Evolutionary conservation across 1,140 invertebrate genomes (phyloP).

Genomic region (Antheraea pernyi): DNA sequence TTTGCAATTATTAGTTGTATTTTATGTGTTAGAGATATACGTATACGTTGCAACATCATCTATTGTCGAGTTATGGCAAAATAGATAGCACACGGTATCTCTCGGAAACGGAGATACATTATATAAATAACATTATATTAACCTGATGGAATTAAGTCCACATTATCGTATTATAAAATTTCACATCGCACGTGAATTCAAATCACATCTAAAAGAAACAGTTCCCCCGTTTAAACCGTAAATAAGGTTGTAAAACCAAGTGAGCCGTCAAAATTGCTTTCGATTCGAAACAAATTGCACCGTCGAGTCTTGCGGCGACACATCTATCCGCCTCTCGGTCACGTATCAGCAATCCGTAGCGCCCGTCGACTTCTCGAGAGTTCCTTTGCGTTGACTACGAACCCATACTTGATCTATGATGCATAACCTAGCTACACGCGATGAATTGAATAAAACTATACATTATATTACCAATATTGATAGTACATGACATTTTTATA

Average conservation of each 20-base stretch:
- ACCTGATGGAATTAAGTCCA: too few relatives aligned
- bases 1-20: too few relatives aligned
- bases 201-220: background rate
- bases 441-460: background rate
- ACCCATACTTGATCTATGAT: constrained; percentile 4
- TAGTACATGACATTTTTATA: too few relatives aligned
- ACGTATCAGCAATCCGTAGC: constrained; percentile 44
- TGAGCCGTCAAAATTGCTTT: constrained; percentile 37
- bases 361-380: constrained; percentile 26
- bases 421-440: background rate
- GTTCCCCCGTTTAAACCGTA: constrained; percentile 31
- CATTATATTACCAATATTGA: background rate
- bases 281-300: constrained; percentile 40
- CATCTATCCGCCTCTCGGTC: constrained; percentile 24
- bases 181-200: too few relatives aligned
- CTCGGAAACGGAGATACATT: too few relatives aligned
- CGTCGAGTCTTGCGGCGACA: constrained; percentile 35
- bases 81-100: too few relatives aligned
- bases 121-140: too few relatives aligned
- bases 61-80: too few relatives aligned
- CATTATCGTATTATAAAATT: too few relatives aligned
- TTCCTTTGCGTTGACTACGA: constrained; percentile 17
- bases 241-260: constrained; percentile 40
- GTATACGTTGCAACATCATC: too few relatives aligned
- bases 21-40: too few relatives aligned